Evolutionary conservation across 2,888 invertebrate genomes (phyloP).

Genomic region (Morinoia aosen): DNA sequence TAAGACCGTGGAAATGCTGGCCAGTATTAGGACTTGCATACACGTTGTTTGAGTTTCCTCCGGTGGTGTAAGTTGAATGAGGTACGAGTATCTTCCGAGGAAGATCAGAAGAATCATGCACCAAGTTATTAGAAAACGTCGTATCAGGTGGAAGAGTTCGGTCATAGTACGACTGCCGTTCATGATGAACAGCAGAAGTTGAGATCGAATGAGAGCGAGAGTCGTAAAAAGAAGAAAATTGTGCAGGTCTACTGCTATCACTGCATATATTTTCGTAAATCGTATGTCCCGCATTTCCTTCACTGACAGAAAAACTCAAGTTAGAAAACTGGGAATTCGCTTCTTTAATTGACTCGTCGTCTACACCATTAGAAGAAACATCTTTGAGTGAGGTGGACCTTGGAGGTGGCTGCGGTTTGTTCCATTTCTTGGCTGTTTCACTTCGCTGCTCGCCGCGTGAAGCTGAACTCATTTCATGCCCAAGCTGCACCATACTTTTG

Average conservation of each 20-base stretch:
- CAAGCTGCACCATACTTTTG: constrained; percentile 14
- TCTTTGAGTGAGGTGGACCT: constrained; percentile 33
- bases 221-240: neutral
- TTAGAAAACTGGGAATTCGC: neutral
- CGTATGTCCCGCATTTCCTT: neutral
- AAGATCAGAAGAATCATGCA: neutral
- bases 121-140: neutral
- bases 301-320: neutral
- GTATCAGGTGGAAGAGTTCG: neutral
- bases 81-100: neutral
- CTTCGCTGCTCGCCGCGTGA: neutral
- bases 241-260: neutral
- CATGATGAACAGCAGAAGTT: neutral
- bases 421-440: neutral
- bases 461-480: neutral
- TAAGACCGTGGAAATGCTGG: neutral
- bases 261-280: neutral
- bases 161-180: neutral
- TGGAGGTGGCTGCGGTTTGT: constrained; percentile 19
- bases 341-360: neutral
- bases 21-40: neutral
- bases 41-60: neutral
- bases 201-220: neutral
- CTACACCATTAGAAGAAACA: neutral
- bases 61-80: neutral